Evolutionary conservation across 2,888 invertebrate species (phyloP), one percentile per base, ranked within the genome.

Genomic region (Synergus itoensis): DNA sequence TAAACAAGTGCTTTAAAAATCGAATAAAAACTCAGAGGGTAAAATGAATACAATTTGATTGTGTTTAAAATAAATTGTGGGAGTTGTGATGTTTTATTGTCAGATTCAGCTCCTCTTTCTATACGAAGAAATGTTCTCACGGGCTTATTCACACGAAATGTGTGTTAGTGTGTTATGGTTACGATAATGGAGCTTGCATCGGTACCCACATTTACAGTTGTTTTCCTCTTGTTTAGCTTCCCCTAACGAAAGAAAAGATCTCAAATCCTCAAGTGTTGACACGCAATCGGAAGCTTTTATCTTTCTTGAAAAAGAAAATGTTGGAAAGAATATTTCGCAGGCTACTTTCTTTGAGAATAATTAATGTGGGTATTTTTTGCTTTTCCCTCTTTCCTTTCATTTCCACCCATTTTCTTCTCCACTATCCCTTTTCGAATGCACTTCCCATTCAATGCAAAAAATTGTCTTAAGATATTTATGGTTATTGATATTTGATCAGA

Each of bases 221-320:
- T 57, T 69, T 69, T 69, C 48, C 36, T 48, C 14, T 48, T 69
- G 36, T 36, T 69, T 48, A 21, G 69, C 16, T 69, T 48, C 48
- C 21, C 48, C 7, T 69, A 69, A 69, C 48, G n/a, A 45, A 69
- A 48, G 48, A 28, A 48, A 69, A 69, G 48, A 48, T n/a, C 36
- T 36, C 9, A 9, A 69, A 28, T 69, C 14, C 36, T 16, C 21
- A 4, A 16, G 16, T 28, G 36, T 16, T 36, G 48, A 69, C 48
- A 69, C 48, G 28, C 48, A 69, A 69, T 48, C 48, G 69, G 36
- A 48, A 69, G 69, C 48, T 48, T n/a, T 28, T 16, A 28, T 43
- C 28, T 9, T 48, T 69, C 12, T 28, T 11, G n/a, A 48, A 28
- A 69, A 69, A 45, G 18, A 48, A 28, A 69, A 28, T n/a, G 45